Base-by-base conservation (phyloP, 2,888 invertebrate species). In the Drosophila colorata region DNA sequence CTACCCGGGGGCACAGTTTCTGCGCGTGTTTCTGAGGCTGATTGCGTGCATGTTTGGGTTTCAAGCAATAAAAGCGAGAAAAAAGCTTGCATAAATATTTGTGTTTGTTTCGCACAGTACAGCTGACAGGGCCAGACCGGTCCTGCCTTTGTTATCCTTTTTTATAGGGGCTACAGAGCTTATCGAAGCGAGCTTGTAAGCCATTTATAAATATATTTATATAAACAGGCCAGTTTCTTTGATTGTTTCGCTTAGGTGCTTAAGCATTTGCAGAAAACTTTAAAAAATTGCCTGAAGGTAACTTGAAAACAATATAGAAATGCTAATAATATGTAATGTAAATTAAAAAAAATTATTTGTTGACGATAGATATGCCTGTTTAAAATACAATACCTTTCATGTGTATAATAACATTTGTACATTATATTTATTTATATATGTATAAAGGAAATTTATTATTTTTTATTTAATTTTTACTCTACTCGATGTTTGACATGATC, bases 21-120 rank as follows among this genome's bases (percentile, higher is more conserved):
- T 13, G 14, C 31, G 43, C 52, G 43, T 38, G 41, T 40, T 46
- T 28, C 40, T 47, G 14, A 49, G 31, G 14, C 55, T 73, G 79
- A 78, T 80, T 82, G 69, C 69, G 82, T 78, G 79, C 64, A 49
- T 55, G 37, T 31, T 38, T 31, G 13, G 18, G 4, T 37, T 33
- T 11, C 16, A 13, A 23, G 47, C 51, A 47, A 43, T 46, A 31
- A 46, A 47, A 16, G 0, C 3, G 4, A 23, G 35, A 37, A 28
- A 56, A 64, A 86, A 75, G 61, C 52, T 49, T 79, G 48, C 66
- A 60, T 69, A 86, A 80, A 86, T 75, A 83, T 80, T 79, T 75
- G 68, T 70, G 57, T 74, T 65, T 14, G 52, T 61, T 56, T 48
- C n/a, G 20, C 47, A 46, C 48, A 49, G 60, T 49, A 47, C 44